Evolutionary conservation across 2,888 invertebrate species (phyloP), one percentile per base, ranked within the genome.

Genomic region (Trichogramma dendrolimi): DNA sequence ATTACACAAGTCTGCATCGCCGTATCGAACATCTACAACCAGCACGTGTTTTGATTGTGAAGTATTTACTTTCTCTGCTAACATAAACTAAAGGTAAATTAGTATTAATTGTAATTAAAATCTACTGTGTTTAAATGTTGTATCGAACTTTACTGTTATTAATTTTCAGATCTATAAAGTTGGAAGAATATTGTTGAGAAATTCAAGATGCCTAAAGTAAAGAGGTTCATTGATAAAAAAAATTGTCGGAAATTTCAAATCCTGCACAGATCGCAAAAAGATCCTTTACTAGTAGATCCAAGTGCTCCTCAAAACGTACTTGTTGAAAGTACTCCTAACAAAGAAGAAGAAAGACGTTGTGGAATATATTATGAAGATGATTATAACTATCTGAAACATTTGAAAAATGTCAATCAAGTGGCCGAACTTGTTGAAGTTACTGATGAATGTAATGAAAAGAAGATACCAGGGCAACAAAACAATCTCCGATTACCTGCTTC

Each of bases 351-450:
- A 72, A 81, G 84, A 11, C 94, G 95, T 76, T 96, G 86, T 83
- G 97, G 96, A 1, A 88, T 98, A 64, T 93, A 88, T 76, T 97
- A 87, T 78, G 96, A 96, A 72, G 96, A 98, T 80, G 94, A 96
- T 70, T 96, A 95, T 78, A 88, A 98, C 77, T 98, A 98, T 75
- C 80, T 97, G 67, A 93, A 97, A 78, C 96, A 98, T 83, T 83
- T 98, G 61, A 86, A 86, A 71, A 87, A 88, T 66, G 82, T 83
- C 0, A 80, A 80, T 69, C 82, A 83, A 68, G 80, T 84, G 65
- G 81, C 82, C 2, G 76, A 84, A 65, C 83, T 85, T 61, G 81
- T 87, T 80, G 83, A 83, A 65, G 70, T 71, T 11, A 72, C 83
- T 72, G 75, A 78, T 27, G 68, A 68, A 55, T 71, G 61, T 42